Conservation (phyloP, 2,797 vertebrate genomes). For the Acipenser transmontanus region DNA sequence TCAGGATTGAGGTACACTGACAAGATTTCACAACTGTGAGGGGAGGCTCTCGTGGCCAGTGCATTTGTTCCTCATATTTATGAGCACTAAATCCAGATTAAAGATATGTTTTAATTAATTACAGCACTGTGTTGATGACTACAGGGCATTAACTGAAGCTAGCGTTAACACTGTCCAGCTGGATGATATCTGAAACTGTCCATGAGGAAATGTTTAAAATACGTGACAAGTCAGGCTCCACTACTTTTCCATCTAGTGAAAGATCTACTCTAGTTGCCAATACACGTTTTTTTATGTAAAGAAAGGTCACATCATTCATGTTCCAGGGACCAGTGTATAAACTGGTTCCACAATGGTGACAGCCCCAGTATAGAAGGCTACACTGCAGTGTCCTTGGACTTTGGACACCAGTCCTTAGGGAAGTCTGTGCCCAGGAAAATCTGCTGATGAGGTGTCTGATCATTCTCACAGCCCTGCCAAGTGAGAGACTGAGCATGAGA, state of each 20-base stretch:
- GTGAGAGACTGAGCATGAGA: constrained; percentile 27
- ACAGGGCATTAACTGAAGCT: constrained; percentile 4
- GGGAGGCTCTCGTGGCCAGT: too few relatives aligned
- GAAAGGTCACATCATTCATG: constrained; percentile 25
- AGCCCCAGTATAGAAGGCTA: constrained; percentile 33
- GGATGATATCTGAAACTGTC: constrained; percentile 33
- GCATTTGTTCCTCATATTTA: too few relatives aligned
- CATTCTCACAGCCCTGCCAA: constrained; percentile 37
- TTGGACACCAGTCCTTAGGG: constrained; percentile 34
- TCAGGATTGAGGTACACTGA: too few relatives aligned
- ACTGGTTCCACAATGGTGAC: constrained; percentile 17
- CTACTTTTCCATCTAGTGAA: constrained; percentile 25
- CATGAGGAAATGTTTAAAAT: constrained; percentile 29
- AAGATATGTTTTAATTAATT: not conserved
- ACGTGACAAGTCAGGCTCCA: constrained; percentile 14
- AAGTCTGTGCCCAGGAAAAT: constrained; percentile 37
- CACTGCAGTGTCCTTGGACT: constrained; percentile 51
- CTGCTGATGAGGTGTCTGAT: constrained; percentile 52
- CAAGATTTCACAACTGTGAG: too few relatives aligned
- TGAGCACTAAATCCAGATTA: not conserved
- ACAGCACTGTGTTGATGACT: constrained; percentile 12
- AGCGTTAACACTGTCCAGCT: constrained; percentile 24
- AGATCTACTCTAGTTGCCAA: constrained; percentile 16
- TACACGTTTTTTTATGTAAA: constrained; percentile 17
- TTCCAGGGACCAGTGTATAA: constrained; percentile 36